A percentile compares a stretch with the other conserved stretches of the same genome.
These are phyloP conservation scores for Andrena trimmerana DNA, from an alignment of 2,888 invertebrate genomes.

Conservation along the genomic window DNA sequence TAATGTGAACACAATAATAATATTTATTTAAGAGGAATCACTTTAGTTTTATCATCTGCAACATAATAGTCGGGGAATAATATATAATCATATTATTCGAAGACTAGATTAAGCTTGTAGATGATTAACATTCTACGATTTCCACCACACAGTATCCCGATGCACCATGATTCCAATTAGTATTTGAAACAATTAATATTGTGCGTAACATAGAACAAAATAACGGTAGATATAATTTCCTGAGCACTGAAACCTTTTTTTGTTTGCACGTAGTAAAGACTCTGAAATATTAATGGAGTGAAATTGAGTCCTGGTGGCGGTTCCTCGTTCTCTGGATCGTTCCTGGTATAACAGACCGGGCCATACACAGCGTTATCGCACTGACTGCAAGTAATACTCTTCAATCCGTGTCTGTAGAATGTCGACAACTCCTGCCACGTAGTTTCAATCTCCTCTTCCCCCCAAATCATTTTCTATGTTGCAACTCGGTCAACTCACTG, in stretches of 20 bases:
- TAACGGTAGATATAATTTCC: conserved; percentile 31
- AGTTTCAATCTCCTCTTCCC: conserved; percentile 72
- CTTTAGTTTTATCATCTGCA: not conserved
- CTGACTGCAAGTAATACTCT: conserved; percentile 89
- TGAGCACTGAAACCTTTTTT: conserved; percentile 87
- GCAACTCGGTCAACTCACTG: conserved; percentile 51
- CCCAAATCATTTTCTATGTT: conserved; percentile 78
- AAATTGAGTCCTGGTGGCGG: conserved; percentile 87
- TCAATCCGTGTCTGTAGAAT: conserved; percentile 82
- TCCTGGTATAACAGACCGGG: conserved; percentile 87
- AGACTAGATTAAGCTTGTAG: not conserved
- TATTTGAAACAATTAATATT: not conserved
- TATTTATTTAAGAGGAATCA: not conserved
- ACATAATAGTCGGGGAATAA: not conserved
- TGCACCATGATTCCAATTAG: not conserved
- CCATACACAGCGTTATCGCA: conserved; percentile 87
- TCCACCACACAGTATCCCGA: not conserved
- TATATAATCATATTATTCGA: not conserved
- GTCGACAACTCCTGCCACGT: conserved; percentile 82
- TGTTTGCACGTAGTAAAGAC: conserved; percentile 88
- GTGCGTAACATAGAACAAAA: not conserved
- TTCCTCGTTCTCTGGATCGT: conserved; percentile 51
- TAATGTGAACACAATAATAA: not conserved
- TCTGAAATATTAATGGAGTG: conserved; percentile 88
- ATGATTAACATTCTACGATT: not conserved